Percentiles rank a stretch among this genome's conserved stretches.
Conservation (phyloP, 2,797 vertebrate species). For the Halcyon chelicuti region DNA sequence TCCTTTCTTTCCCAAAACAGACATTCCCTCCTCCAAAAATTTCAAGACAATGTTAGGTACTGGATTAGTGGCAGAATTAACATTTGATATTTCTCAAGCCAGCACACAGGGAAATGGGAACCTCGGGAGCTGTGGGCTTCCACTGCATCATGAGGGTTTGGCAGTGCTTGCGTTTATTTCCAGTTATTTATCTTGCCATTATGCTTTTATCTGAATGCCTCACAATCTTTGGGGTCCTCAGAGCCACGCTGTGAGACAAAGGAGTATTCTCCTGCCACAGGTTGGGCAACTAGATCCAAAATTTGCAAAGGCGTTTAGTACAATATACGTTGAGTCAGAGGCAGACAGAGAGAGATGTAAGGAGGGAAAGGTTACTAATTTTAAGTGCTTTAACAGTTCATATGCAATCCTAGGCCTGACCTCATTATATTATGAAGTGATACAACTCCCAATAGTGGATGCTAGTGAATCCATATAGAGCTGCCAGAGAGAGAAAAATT, state of each 20-base stretch:
- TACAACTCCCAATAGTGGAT: background rate
- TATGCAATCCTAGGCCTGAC: background rate
- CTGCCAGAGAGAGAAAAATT: background rate
- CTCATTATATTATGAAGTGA: background rate
- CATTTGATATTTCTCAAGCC: background rate
- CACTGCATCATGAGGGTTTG: background rate
- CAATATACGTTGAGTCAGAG: background rate
- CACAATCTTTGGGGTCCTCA: background rate
- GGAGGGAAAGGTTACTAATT: background rate
- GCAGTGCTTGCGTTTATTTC: background rate
- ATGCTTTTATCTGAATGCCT: background rate
- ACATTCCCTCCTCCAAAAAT: background rate
- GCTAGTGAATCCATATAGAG: background rate
- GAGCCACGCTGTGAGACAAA: background rate
- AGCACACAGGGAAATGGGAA: background rate
- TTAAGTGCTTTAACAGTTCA: background rate
- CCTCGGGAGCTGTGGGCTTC: background rate
- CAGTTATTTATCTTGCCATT: background rate
- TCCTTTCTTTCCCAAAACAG: background rate
- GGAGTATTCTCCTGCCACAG: background rate
- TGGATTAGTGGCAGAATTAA: background rate
- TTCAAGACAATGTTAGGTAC: background rate
- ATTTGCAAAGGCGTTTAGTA: background rate
- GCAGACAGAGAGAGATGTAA: background rate
- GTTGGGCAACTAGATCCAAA: background rate